Conservation (phyloP, 2,113 vertebrate species). For the Lucifuga dentata region DNA sequence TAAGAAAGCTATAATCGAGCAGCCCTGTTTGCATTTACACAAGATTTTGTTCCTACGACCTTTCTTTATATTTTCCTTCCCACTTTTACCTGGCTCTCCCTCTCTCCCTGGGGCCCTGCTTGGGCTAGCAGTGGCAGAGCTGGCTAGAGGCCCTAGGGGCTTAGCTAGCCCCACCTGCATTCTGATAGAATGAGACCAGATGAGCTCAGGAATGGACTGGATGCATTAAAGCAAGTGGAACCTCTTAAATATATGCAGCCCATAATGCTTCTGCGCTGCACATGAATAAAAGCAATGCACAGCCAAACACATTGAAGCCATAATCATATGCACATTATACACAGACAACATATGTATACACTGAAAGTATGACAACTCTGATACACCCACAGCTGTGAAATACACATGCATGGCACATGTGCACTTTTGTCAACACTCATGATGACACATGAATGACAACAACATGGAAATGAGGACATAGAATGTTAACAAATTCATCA, state of each 20-base stretch:
- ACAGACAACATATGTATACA: background rate
- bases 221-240: constrained; percentile 32
- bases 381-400: constrained; percentile 31
- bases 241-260: constrained; percentile 20
- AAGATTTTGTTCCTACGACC: background rate
- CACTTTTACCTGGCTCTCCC: constrained; percentile 15
- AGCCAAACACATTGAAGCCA: background rate
- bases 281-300: background rate
- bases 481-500: constrained; percentile 39
- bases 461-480: constrained; percentile 18
- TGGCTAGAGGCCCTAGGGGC: constrained; percentile 36
- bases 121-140: constrained; percentile 34
- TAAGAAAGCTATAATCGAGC: no score
- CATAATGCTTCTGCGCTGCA: background rate
- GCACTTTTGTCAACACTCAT: background rate
- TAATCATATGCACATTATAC: background rate
- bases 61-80: background rate
- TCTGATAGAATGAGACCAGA: constrained; percentile 59
- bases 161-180: constrained; percentile 46
- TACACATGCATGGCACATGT: background rate
- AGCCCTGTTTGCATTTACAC: no score
- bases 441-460: constrained; percentile 2
- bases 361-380: background rate
- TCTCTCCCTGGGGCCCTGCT: constrained; percentile 32
- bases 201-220: constrained; percentile 31